Conservation (phyloP, 2,113 vertebrate species). For the Paralichthys olivaceus region DNA sequence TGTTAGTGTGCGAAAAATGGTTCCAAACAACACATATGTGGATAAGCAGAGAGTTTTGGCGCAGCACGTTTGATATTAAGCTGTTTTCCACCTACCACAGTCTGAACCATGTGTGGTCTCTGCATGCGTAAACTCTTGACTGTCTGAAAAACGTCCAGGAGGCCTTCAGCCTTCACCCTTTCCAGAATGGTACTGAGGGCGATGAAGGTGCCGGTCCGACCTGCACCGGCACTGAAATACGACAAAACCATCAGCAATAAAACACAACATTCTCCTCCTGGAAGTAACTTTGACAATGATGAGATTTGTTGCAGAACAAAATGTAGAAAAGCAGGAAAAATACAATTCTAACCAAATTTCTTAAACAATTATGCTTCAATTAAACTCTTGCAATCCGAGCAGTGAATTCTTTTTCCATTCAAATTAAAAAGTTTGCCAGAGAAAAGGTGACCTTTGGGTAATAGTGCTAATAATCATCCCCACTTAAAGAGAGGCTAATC, state of each 20-base stretch:
- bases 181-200: constrained; percentile 98
- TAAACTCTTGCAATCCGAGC: constrained; percentile 41
- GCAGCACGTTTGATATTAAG: constrained; percentile 33
- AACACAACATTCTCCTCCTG: constrained; percentile 6
- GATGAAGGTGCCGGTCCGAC: constrained; percentile 96
- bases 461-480: constrained; percentile 78
- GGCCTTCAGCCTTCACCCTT: constrained; percentile 95
- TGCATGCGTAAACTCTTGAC: constrained; percentile 98
- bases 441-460: constrained; percentile 80
- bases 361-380: constrained; percentile 1
- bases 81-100: constrained; percentile 87
- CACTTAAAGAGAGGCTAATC: constrained; percentile 81
- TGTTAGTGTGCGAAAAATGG: constrained; percentile 28
- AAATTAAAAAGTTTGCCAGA: constrained; percentile 65
- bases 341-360: constrained; percentile 12
- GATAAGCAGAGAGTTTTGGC: constrained; percentile 30
- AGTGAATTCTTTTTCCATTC: constrained; percentile 50
- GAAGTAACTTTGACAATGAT: background rate
- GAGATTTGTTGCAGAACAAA: background rate
- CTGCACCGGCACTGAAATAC: constrained; percentile 90
- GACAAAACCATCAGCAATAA: constrained; percentile 24
- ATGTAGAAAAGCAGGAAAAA: background rate
- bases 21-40: constrained; percentile 29
- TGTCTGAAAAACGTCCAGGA: constrained; percentile 97
- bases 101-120: constrained; percentile 99